Evolutionary conservation across 2,797 vertebrate species (phyloP), one percentile per base, ranked within the genome.

Genomic region (Crocodylus rhombifer): DNA sequence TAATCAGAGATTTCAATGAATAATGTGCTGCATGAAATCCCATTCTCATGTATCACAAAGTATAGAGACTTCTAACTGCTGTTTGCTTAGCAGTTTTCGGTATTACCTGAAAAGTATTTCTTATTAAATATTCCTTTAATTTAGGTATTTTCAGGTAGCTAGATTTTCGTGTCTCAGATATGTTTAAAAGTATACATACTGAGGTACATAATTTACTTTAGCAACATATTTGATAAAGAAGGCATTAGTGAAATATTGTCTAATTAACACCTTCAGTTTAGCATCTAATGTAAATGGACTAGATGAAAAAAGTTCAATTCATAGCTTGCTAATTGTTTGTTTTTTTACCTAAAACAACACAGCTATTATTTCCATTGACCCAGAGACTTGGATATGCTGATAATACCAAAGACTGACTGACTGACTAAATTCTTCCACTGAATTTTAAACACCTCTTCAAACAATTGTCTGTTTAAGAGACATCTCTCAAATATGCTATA

Each of bases 131-230:
- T 1, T 73, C 0, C 21, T 80, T 83, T 83, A 51, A 2, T 74
- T 81, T 17, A 73, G 58, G 36, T 82, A 77, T 2, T 67, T 18
- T 36, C 2, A 73, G 15, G 13, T 7, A 91, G 76, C 4, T 84
- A n/a, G 76, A 87, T 84, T 79, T 2, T 57, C 2, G 1, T 80
- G 18, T 56, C 81, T 69, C 63, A 17, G 2, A 36, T 55, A 67
- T 1, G 28, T 28, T 80, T 63, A 71, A 94, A 88, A 90, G 74
- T 4, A 26, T 25, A 16, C 1, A 10, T 33, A 36, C 14, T 0
- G 9, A 26, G 9, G 0, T 1, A 21, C 36, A 5, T n/a, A 6
- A 7, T 57, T 79, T 84, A 28, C 71, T 76, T 18, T 3, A 0
- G 4, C 25, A 57, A 33, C 4, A 73, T 25, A 85, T 88, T 84